phyloP scores from a whole-genome alignment of 2,888 invertebrate species.

The Pantelozetes paolii region DNA sequence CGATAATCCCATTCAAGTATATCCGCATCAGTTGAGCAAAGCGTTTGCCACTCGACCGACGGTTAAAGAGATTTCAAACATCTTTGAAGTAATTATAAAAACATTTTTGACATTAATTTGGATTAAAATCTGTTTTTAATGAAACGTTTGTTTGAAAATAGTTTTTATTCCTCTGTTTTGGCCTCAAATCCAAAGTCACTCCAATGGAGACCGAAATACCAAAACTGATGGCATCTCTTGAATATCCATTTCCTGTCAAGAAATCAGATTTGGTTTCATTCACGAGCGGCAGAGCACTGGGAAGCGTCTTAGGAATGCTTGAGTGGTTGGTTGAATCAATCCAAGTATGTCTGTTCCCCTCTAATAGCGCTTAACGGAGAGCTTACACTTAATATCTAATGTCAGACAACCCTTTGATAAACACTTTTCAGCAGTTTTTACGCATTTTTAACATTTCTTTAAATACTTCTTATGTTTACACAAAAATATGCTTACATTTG shows the following conservation, averaged over 20 bases:
- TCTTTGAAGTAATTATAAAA: conserved; percentile 40
- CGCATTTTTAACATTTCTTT: no score
- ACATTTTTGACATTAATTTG: background rate
- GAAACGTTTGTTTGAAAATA: background rate
- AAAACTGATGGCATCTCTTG: conserved; percentile 31
- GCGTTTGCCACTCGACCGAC: conserved; percentile 4
- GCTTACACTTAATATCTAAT: no score
- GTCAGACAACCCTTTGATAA: no score
- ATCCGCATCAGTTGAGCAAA: conserved; percentile 7
- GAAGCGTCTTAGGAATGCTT: conserved; percentile 33
- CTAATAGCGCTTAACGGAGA: background rate
- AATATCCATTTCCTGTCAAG: conserved; percentile 40
- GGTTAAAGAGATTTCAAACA: conserved; percentile 18
- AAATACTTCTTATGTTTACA: no score
- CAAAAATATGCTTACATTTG: no score
- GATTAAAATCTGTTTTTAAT: no score
- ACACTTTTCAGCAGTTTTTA: no score
- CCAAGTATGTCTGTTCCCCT: background rate
- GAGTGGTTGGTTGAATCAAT: conserved; percentile 35
- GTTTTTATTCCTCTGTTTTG: conserved; percentile 38
- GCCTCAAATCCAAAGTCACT: background rate
- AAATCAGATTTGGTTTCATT: conserved; percentile 39
- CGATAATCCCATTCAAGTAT: background rate
- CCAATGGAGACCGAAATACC: conserved; percentile 38
- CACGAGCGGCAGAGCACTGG: conserved; percentile 34